phyloP scores from a whole-genome alignment of 2,888 invertebrate species.

The Cheilosia soror region DNA sequence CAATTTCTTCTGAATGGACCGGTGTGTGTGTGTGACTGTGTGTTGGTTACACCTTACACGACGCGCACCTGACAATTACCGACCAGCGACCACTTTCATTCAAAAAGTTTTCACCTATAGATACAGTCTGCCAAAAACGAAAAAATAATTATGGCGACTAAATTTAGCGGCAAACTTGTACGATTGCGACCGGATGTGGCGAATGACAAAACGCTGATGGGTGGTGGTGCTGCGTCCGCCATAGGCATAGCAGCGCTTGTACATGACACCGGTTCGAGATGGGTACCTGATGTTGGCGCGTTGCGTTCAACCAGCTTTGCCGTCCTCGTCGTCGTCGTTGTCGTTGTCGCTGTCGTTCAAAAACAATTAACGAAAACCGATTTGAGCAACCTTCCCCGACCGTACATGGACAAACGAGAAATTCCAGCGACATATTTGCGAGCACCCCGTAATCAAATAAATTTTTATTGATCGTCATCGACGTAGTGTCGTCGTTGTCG shows the following conservation, averaged over 20 bases:
- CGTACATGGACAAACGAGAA: slow-evolving; percentile 69
- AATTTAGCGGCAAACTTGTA: slow-evolving; percentile 69
- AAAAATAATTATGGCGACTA: slow-evolving; percentile 64
- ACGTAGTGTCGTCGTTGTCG: slow-evolving; percentile 26
- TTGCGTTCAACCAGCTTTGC: slow-evolving; percentile 18
- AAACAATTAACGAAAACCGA: slow-evolving; percentile 72
- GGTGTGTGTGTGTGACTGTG: background rate
- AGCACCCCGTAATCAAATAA: slow-evolving; percentile 63
- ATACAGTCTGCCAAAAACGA: slow-evolving; percentile 59
- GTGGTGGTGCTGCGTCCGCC: slow-evolving; percentile 42
- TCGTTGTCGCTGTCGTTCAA: slow-evolving; percentile 42
- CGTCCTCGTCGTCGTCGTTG: slow-evolving; percentile 2
- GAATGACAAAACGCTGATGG: slow-evolving; percentile 69
- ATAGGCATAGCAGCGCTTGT: slow-evolving; percentile 23
- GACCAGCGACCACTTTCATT: slow-evolving; percentile 66
- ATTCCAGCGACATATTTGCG: slow-evolving; percentile 72
- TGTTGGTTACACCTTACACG: slow-evolving; percentile 10
- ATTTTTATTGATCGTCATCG: slow-evolving; percentile 58
- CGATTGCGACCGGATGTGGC: slow-evolving; percentile 68
- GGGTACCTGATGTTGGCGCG: slow-evolving; percentile 54
- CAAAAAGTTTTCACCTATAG: slow-evolving; percentile 62
- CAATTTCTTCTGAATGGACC: slow-evolving; percentile 48
- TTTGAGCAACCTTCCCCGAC: slow-evolving; percentile 61
- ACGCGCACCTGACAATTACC: slow-evolving; percentile 60
- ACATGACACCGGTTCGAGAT: slow-evolving; percentile 51